phyloP scores from a whole-genome alignment of 1,140 invertebrate genomes.

The Centruroides vittatus region DNA sequence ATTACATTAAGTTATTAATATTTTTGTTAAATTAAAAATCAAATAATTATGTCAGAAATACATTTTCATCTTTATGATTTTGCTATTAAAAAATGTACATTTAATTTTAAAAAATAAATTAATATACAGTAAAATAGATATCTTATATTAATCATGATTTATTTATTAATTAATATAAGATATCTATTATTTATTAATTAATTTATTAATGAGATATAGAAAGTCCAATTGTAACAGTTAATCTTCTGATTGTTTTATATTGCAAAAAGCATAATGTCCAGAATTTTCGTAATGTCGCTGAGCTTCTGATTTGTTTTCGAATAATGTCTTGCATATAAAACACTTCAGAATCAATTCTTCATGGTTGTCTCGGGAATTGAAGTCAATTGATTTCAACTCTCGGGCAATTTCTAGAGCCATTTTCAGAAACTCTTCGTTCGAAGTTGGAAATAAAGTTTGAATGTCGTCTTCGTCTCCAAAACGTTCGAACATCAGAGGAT shows the following conservation, averaged over 20 bases:
- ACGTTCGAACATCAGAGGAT: conserved; percentile 51
- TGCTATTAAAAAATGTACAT: too few species aligned
- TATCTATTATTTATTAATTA: too few species aligned
- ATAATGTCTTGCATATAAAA: conserved; percentile 50
- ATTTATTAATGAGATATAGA: too few species aligned
- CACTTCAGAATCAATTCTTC: conserved; percentile 73
- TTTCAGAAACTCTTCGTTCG: conserved; percentile 50
- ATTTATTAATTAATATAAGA: too few species aligned
- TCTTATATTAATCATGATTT: too few species aligned
- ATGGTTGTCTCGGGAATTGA: conserved; percentile 39
- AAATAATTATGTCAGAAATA: too few species aligned
- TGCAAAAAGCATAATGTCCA: conserved; percentile 75
- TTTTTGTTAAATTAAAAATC: too few species aligned
- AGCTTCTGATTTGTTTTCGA: conserved; percentile 63
- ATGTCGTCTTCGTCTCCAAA: conserved; percentile 48
- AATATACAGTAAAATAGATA: too few species aligned
- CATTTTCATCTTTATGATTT: too few species aligned
- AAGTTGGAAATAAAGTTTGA: conserved; percentile 61
- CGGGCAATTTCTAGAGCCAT: conserved; percentile 68
- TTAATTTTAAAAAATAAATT: too few species aligned
- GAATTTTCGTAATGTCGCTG: conserved; percentile 68
- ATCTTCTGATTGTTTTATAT: neutral
- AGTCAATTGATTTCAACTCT: conserved; percentile 53
- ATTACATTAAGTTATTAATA: too few species aligned
- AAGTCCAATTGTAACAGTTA: too few species aligned